A percentile compares a stretch with the other conserved stretches of the same genome.
Conservation (phyloP, 2,888 invertebrate genomes). For the Bellardia bayeri region DNA sequence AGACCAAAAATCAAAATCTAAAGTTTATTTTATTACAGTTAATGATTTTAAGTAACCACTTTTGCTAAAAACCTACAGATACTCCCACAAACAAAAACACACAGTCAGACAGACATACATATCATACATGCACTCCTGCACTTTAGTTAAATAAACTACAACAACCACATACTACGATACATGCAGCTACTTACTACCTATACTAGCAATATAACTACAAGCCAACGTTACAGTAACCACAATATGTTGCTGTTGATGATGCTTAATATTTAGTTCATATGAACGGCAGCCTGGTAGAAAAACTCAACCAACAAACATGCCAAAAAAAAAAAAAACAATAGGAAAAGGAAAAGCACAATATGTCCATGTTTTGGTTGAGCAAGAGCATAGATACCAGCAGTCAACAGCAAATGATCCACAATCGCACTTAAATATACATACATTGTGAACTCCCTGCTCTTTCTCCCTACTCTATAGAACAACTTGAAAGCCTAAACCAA, state of each 20-base stretch:
- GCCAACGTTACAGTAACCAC: slow-evolving; percentile 58
- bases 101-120: not conserved
- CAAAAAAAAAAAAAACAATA: no score
- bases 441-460: not conserved
- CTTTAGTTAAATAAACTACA: slow-evolving; percentile 35
- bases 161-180: not conserved
- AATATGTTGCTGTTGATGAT: slow-evolving; percentile 60
- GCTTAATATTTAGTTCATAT: slow-evolving; percentile 28
- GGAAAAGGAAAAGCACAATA: slow-evolving; percentile 27
- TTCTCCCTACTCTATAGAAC: not conserved
- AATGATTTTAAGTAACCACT: slow-evolving; percentile 71
- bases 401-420: not conserved
- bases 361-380: not conserved
- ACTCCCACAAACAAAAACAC: not conserved
- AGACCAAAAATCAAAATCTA: slow-evolving; percentile 68
- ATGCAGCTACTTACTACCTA: not conserved
- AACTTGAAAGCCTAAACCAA: not conserved
- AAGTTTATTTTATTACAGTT: slow-evolving; percentile 72
- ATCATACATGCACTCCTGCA: slow-evolving; percentile 23
- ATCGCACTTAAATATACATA: not conserved
- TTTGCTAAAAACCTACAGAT: slow-evolving; percentile 38
- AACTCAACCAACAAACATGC: not conserved
- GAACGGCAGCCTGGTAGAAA: slow-evolving; percentile 23
- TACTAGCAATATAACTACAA: not conserved
- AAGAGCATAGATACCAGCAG: not conserved